Evolutionary conservation across 2,888 invertebrate species (phyloP), one percentile per base, ranked within the genome.

Genomic region (Tromatobia lineatoria): DNA sequence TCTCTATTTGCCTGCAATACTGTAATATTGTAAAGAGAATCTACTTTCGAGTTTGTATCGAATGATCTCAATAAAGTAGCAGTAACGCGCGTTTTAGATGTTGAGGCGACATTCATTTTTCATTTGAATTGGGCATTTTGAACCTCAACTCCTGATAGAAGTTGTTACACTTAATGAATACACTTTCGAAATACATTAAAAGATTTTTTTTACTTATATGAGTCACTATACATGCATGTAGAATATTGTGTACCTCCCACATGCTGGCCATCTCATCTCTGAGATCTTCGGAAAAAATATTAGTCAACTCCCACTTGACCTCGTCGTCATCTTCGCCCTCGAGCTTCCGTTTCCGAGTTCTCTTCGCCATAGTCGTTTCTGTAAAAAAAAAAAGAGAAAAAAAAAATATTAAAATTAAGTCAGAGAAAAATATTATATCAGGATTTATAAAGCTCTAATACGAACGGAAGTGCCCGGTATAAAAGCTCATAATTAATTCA

Each of bases 231-330:
- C n/a, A n/a, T n/a, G n/a, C n/a, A n/a, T 25, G n/a, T 45, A 20
- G 15, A 64, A 59, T 23, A 25, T 25, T 52, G n/a, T 34, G 59
- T 88, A 95, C 95, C 94, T 95, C 95, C 95, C 95, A 95, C 94
- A 95, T 95, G 11, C 94, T 92, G 82, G 93, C 94, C 91, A 95
- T 94, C 83, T 94, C 93, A 45, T 94, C 90, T 57, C 89, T 91
- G 15, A 92, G 85, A 61, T 93, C 91, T 18, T 93, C 93, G 20
- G 92, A 90, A 64, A 94, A 90, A 73, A 94, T 91, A 64, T 92
- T 90, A 25, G 94, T 93, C 45, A 89, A 89, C 85, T 95, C 95
- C 95, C 95, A 95, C 18, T 93, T 91, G 45, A 91, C 80, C 11
- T 82, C 85, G 8, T 93, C 92, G 80, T 93, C 92, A 11, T 94